These are phyloP conservation scores for Elachura formosa DNA, from an alignment of 2,113 vertebrate genomes.

Conservation along the genomic window DNA sequence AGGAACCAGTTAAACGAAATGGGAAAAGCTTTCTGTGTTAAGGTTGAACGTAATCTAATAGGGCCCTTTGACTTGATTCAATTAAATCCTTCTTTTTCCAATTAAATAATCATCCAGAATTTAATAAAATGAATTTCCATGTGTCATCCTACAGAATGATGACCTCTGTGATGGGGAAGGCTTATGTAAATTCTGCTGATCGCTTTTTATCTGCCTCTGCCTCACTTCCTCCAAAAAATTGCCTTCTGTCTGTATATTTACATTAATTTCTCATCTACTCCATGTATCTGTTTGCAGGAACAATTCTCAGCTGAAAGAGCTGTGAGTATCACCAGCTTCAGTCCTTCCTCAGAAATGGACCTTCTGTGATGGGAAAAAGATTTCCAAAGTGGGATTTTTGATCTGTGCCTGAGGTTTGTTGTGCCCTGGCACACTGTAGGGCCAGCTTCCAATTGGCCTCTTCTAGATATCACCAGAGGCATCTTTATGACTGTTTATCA, in stretches of 20 bases:
- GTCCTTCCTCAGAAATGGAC: neutral
- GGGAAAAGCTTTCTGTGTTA: constrained; percentile 8
- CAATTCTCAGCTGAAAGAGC: constrained; percentile 48
- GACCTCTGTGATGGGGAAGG: constrained; percentile 55
- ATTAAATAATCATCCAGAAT: constrained; percentile 60
- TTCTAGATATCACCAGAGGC: neutral
- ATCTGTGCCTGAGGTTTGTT: neutral
- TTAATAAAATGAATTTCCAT: constrained; percentile 44
- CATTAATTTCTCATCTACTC: constrained; percentile 58
- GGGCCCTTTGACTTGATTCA: constrained; percentile 21
- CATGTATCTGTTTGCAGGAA: constrained; percentile 36
- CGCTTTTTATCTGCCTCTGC: constrained; percentile 40
- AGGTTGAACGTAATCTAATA: constrained; percentile 26
- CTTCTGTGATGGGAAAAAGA: neutral
- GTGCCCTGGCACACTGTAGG: neutral
- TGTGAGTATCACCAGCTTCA: neutral
- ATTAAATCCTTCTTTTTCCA: constrained; percentile 61
- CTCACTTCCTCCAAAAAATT: constrained; percentile 38
- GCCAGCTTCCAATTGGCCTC: neutral
- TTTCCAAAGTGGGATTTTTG: neutral
- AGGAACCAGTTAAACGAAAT: neutral
- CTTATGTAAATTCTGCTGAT: constrained; percentile 61
- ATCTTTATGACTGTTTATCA: neutral
- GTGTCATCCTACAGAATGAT: constrained; percentile 38
- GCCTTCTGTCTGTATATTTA: constrained; percentile 47